Conservation (phyloP, 2,797 vertebrate species). For the Xiphorhynchus erythropygius region DNA sequence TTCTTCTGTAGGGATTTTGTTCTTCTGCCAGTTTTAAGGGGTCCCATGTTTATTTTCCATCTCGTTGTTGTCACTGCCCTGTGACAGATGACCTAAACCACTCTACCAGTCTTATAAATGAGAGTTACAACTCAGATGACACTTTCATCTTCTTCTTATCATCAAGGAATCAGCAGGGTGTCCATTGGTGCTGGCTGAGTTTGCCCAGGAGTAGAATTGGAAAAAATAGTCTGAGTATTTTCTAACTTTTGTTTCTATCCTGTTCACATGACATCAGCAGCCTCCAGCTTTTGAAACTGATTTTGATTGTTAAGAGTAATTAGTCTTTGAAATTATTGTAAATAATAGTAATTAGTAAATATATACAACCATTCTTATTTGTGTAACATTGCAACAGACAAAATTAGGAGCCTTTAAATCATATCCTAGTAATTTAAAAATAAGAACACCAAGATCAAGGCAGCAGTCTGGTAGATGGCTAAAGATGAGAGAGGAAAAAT, state of each 20-base stretch:
- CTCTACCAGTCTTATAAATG: neutral
- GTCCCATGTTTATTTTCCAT: neutral
- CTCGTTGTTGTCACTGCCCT: neutral
- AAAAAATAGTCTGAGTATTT: neutral
- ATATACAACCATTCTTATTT: neutral
- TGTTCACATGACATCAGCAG: neutral
- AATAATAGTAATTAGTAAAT: neutral
- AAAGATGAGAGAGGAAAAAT: neutral
- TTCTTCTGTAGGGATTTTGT: neutral
- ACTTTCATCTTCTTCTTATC: neutral
- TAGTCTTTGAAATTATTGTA: neutral
- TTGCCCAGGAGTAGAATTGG: neutral
- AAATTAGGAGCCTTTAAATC: neutral
- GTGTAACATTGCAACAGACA: neutral
- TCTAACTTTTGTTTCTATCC: neutral
- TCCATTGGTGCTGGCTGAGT: neutral
- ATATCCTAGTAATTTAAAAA: neutral
- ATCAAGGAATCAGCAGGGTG: neutral
- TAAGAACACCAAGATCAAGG: neutral
- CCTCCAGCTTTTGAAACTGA: neutral
- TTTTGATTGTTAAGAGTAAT: neutral
- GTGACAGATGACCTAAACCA: neutral
- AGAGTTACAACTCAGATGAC: neutral
- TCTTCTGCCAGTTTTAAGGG: neutral
- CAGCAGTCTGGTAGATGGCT: neutral